These are phyloP conservation scores for Argya squamiceps DNA, from an alignment of 2,797 vertebrate species.

Conservation along the genomic window DNA sequence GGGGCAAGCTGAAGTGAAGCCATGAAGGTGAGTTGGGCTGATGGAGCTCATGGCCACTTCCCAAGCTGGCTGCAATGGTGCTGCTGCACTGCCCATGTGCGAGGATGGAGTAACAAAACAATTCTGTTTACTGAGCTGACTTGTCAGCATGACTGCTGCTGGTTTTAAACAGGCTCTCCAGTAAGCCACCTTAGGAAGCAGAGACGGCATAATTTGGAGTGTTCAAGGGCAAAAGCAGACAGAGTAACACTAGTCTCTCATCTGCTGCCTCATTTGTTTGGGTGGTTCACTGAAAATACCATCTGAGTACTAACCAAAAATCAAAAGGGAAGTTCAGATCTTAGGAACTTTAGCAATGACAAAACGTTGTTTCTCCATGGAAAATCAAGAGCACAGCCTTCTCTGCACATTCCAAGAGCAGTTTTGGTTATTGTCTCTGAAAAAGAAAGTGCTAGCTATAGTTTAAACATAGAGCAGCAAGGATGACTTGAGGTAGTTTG, in stretches of 20 bases:
- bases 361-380: background rate
- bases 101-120: background rate
- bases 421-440: background rate
- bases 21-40: background rate
- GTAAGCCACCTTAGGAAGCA: background rate
- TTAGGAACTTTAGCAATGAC: background rate
- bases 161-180: background rate
- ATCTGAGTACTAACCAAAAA: background rate
- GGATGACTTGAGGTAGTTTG: background rate
- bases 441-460: background rate
- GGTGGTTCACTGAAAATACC: background rate
- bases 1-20: background rate
- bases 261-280: background rate
- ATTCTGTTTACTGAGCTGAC: background rate
- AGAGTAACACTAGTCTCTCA: background rate
- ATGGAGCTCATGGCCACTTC: fast-evolving
- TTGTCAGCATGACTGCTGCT: background rate
- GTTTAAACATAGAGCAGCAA: background rate
- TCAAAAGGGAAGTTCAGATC: background rate
- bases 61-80: background rate
- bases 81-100: background rate
- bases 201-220: background rate
- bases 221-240: background rate
- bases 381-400: background rate
- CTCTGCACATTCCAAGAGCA: background rate